Evolutionary conservation across 2,113 vertebrate species (phyloP), one percentile per base, ranked within the genome.

Genomic region (Bungarus multicinctus): DNA sequence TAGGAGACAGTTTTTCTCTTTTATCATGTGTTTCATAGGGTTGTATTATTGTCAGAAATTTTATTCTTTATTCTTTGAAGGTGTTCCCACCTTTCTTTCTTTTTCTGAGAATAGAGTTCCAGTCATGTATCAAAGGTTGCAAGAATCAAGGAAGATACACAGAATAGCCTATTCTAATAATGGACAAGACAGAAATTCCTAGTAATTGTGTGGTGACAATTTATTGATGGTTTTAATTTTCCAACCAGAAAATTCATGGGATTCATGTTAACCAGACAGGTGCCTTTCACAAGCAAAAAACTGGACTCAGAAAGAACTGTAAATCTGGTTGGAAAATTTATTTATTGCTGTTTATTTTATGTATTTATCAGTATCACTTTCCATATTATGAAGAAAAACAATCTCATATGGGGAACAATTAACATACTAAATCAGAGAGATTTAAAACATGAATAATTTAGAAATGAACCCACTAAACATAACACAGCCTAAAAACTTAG

Each of bases 151-250:
- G 81, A 93, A 89, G 58, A 27, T 27, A 85, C 4, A 47, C 88
- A 88, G 43, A 58, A 57, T 9, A 8, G 18, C 30, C n/a, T 52
- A 81, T 85, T 50, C 90, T 39, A 91, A 47, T 69, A 93, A 88
- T 64, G 2, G 57, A 27, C 88, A 88, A 23, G 34, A 53, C 20
- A 93, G 89, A 92, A 47, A 7, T 20, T 94, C 45, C 85, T 85
- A 52, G 57, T 47, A 89, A 92, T 89, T 25, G 25, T 0, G 1
- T 27, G 4, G 91, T 53, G 27, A 47, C 93, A 89, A 64, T 95
- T 30, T 43, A 88, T 57, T 88, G 60, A 92, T 96, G 87, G 94
- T 93, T 69, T 74, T 96, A 94, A 96, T 95, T 94, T 96, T 94
- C 95, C 93, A 92, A 94, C 90, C 93, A 88, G 69, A 55, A 60